Evolutionary conservation across 2,113 vertebrate genomes (phyloP), one percentile per base, ranked within the genome.

Genomic region (Piprites chloris): DNA sequence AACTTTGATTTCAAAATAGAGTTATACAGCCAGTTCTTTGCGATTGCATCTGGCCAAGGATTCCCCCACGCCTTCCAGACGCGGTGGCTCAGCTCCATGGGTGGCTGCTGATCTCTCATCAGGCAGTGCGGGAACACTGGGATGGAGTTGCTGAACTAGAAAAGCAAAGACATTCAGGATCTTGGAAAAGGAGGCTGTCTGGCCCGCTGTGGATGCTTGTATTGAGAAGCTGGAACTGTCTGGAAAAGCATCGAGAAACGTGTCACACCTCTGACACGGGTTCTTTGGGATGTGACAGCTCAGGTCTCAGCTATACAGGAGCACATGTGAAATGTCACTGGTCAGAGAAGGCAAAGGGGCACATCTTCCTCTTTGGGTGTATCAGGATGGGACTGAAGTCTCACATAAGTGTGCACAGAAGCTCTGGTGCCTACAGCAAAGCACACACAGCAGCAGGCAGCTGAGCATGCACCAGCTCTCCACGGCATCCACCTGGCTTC

Each of bases 201-300:
- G 74, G 44, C n/a, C 41, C 47, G 37, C 28, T 71, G 69, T 32
- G 30, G 61, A 53, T 65, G 17, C 14, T 49, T 53, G 14, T 9
- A 50, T 42, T 67, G 74, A 46, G 32, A 28, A 81, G 33, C 20
- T 46, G 37, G 12, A 74, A 19, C 42, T 67, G 12, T 27, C 42
- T 32, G 63, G 52, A 71, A 78, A 42, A 17, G 30, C 44, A 83
- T 47, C 8, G 27, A 2, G 5, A 82, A 83, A 50, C 6, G 9
- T 5, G 15, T 50, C 23, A 10, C 3, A 1, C 20, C 26, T 22
- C 42, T 67, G 71, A 33, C 52, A 33, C 1, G 1, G 30, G 26
- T 53, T 53, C 42, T 42, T 15, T 37, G 59, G 12, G 53, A n/a
- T 23, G 16, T 8, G 33, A 17, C 35, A 58, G 52, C 3, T 2